Evolutionary conservation across 2,888 invertebrate species (phyloP), one percentile per base, ranked within the genome.

Genomic region (Andrena marginata): DNA sequence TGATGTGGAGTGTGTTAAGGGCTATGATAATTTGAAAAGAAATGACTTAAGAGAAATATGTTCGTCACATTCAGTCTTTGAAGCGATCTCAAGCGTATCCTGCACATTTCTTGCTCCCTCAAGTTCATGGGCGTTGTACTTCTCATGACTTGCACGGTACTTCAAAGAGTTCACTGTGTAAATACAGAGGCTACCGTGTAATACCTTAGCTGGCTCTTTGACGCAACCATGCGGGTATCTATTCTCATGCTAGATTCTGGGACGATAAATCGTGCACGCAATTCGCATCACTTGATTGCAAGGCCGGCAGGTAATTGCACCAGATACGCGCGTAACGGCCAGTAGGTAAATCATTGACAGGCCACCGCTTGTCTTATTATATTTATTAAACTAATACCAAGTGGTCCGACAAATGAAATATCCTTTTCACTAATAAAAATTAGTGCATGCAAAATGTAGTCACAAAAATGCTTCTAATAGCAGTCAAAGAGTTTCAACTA

Each of bases 191-290:
- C 42, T 10, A 26, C 42, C 13, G 42, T 10, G 4, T 16, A 26
- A 35, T 54, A 23, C 35, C 68, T 74, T 67, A 63, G 29, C n/a
- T 35, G 67, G n/a, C 42, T 8, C 48, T 68, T 48, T 62, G 16
- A 54, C 0, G 48, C 49, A 49, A 33, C 68, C 62, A 49, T 23
- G 20, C 42, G 64, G 16, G 42, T 56, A 29, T 35, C 65, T 60
- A 51, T 69, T 59, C 64, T 35, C 68, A 69, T 29, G 72, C 35
- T 54, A 68, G 80, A 73, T 77, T 77, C 68, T 33, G 48, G 51
- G 29, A 65, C 73, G 48, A 81, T 81, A 81, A 81, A 78, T 78
- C 71, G 67, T 65, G 51, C 73, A 70, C 54, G 81, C 73, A 70
- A 81, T 77, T 64, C 69, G 54, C 42, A 62, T 82, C 76, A 64